Base-by-base conservation (phyloP, 2,797 vertebrate genomes). In the Pipistrellus nathusii region DNA sequence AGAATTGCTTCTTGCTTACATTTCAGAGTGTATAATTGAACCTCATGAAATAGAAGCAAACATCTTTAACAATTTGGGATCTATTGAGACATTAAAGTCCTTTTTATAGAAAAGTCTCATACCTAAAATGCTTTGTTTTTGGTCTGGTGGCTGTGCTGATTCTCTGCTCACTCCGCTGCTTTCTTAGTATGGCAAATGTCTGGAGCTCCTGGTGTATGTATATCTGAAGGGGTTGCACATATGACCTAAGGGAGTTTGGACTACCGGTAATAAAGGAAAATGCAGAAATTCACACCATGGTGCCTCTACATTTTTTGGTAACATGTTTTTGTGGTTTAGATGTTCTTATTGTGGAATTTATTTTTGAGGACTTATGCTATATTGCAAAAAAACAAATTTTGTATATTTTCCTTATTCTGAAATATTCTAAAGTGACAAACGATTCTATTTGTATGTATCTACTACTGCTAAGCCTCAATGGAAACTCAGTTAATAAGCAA, bases 141-240 rank as follows among this genome's bases (percentile, higher is more conserved):
- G 66, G 8, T 9, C 5, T 0, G 6, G 25, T 25, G 18, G 32
- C 44, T 11, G 38, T n/a, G 77, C 82, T 30, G 32, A 41, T 3
- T 3, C 38, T 41, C 38, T 41, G 0, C 41, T 46, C 10, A 0
- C 1, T 8, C 8, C 0, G 25, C n/a, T 17, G 12, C 41, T 53
- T 62, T 8, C n/a, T 53, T 27, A 7, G 38, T 38, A 2, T 38
- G 23, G 41, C 44, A 8, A 9, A 5, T 25, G 9, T 17, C 38
- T 3, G 15, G 46, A 27, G 41, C 20, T 2, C 51, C 44, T 13
- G 27, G 10, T 2, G 0, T 9, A 5, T 2, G 0, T 9, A 5
- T 10, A 2, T 44, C 21, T 8, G 9, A 68, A 41, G n/a, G 85
- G 68, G 41, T 9, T 12, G 7, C 23, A 41, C 15, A 0, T 5